Conservation (phyloP, 2,888 invertebrate genomes). For the Oscheius sp. region DNA sequence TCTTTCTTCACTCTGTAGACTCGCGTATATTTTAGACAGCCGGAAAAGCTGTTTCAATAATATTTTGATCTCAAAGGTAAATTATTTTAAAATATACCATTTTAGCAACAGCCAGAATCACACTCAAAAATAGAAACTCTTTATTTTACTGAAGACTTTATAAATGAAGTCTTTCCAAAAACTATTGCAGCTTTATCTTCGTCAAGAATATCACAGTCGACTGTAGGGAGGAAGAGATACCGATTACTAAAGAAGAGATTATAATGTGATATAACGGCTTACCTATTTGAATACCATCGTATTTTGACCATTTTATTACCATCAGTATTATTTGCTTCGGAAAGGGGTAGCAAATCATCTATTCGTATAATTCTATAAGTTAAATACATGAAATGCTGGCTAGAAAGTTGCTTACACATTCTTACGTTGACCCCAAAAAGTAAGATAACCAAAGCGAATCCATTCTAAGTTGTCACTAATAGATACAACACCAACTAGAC, state of each 20-base stretch:
- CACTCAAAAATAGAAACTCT: too few species aligned
- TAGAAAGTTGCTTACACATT: slow-evolving; percentile 40
- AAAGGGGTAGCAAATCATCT: slow-evolving; percentile 42
- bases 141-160: too few species aligned
- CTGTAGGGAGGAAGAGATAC: slow-evolving; percentile 47
- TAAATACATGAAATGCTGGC: background rate
- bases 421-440: slow-evolving; percentile 55
- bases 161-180: background rate
- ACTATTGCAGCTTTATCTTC: background rate
- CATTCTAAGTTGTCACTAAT: slow-evolving; percentile 49
- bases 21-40: too few species aligned
- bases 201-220: slow-evolving; percentile 52
- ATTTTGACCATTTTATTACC: slow-evolving; percentile 44
- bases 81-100: too few species aligned
- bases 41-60: too few species aligned
- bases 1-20: too few species aligned
- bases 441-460: slow-evolving; percentile 57
- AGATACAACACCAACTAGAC: slow-evolving; percentile 62
- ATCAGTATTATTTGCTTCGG: slow-evolving; percentile 35
- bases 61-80: too few species aligned
- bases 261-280: slow-evolving; percentile 1
- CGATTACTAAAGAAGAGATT: slow-evolving; percentile 34
- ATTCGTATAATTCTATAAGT: slow-evolving; percentile 36
- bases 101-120: too few species aligned
- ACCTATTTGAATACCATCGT: slow-evolving; percentile 33